Conservation (phyloP, 2,888 invertebrate species). For the Melangyna quadrimaculata region DNA sequence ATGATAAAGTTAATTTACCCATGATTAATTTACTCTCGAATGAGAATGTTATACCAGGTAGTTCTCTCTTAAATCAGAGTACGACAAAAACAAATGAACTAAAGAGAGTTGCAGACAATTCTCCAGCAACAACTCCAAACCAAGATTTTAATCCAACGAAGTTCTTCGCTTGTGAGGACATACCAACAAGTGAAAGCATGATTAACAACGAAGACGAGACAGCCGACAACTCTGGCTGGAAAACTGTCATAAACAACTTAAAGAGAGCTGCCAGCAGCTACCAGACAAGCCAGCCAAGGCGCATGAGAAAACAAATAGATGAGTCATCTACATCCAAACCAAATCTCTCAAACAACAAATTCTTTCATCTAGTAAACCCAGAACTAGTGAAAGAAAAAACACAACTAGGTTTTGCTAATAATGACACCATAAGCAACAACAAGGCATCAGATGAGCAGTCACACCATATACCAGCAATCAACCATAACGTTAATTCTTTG, state of each 20-base stretch:
- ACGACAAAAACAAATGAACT: neutral
- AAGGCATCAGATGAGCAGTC: neutral
- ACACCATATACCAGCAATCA: neutral
- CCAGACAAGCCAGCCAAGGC: neutral
- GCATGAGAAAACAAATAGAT: neutral
- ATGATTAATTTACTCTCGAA: neutral
- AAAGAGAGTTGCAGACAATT: constrained; percentile 1
- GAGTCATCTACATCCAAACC: neutral
- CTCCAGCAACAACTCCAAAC: neutral
- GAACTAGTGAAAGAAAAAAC: neutral
- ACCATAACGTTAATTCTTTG: neutral
- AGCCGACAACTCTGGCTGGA: neutral
- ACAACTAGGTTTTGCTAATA: neutral
- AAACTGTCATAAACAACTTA: constrained; percentile 6
- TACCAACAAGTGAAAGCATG: neutral
- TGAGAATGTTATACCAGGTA: neutral
- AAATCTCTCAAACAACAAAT: constrained; percentile 13
- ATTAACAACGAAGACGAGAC: neutral
- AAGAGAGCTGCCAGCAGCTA: neutral
- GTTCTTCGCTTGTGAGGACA: neutral
- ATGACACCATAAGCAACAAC: neutral
- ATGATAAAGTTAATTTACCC: neutral
- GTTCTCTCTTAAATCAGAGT: neutral
- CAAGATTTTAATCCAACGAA: neutral
- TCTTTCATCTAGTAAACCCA: neutral